These are phyloP conservation scores for Gadopsis bispinosus DNA, from an alignment of 2,797 vertebrate genomes.

Conservation along the genomic window DNA sequence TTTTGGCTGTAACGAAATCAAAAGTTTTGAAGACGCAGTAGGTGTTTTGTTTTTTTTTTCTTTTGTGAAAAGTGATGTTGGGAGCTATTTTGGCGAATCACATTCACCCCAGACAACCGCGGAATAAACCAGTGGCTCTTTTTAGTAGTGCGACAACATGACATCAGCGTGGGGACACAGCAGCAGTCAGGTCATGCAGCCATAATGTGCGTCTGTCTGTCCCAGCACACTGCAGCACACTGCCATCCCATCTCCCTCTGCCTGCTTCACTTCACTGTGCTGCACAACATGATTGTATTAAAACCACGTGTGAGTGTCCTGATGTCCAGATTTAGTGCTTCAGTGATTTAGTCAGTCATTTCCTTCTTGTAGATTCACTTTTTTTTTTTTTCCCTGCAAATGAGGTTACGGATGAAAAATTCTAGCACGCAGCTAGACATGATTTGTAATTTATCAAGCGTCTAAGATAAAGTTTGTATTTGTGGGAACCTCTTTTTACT, in stretches of 20 bases:
- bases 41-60: background rate
- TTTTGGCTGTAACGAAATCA: background rate
- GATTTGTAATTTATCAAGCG: background rate
- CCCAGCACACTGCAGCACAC: slow-evolving; percentile 46
- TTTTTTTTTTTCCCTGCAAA: background rate
- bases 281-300: slow-evolving; percentile 56
- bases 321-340: background rate
- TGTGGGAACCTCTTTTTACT: background rate
- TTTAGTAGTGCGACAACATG: background rate
- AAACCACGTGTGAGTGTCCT: slow-evolving; percentile 56
- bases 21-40: background rate
- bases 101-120: background rate
- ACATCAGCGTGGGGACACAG: slow-evolving; percentile 3
- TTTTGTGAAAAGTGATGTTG: too few species aligned
- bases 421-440: background rate
- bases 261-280: slow-evolving; percentile 52
- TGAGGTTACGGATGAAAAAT: background rate
- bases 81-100: background rate
- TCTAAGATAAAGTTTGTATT: background rate
- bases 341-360: background rate
- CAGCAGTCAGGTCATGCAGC: slow-evolving; percentile 58
- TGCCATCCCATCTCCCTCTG: background rate
- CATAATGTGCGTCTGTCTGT: slow-evolving; percentile 61
- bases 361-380: background rate
- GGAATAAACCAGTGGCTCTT: background rate